Percentiles rank a stretch among this genome's conserved stretches.
phyloP scores from a whole-genome alignment of 2,888 invertebrate species.

The Spialia ferax region DNA sequence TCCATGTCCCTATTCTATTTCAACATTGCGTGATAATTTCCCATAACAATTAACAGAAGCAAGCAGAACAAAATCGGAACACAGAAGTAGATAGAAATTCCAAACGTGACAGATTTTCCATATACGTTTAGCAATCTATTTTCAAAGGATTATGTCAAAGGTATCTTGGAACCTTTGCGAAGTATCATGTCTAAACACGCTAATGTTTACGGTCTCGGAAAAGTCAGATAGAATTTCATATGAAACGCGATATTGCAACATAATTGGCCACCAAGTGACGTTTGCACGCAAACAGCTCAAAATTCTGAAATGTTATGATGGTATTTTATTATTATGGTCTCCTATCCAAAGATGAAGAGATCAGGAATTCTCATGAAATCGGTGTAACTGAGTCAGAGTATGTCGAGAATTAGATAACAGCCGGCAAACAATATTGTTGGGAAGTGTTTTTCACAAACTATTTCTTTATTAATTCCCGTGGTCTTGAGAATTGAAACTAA shows the following conservation, averaged over 20 bases:
- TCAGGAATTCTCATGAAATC: no score
- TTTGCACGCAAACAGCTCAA: slow-evolving; percentile 22
- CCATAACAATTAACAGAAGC: no score
- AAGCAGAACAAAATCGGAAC: no score
- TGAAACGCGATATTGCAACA: slow-evolving; percentile 32
- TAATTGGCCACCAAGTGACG: slow-evolving; percentile 30
- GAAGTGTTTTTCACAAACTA: no score
- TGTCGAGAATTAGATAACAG: background rate
- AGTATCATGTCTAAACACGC: slow-evolving; percentile 28
- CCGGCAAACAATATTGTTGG: background rate
- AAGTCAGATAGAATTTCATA: slow-evolving; percentile 31
- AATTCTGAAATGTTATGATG: background rate
- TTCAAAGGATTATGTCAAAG: no score
- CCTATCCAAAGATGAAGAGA: slow-evolving; percentile 10
- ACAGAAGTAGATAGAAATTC: no score
- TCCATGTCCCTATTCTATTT: no score
- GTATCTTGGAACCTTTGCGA: slow-evolving; percentile 16
- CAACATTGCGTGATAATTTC: no score
- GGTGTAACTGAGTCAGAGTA: background rate
- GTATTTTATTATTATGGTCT: slow-evolving; percentile 15
- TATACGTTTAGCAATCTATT: no score
- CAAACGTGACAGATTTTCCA: no score
- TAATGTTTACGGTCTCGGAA: slow-evolving; percentile 38
- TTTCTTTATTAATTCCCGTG: no score
- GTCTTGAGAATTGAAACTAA: no score